phyloP scores from a whole-genome alignment of 1,140 invertebrate species.

The Conopomorpha cramerella region DNA sequence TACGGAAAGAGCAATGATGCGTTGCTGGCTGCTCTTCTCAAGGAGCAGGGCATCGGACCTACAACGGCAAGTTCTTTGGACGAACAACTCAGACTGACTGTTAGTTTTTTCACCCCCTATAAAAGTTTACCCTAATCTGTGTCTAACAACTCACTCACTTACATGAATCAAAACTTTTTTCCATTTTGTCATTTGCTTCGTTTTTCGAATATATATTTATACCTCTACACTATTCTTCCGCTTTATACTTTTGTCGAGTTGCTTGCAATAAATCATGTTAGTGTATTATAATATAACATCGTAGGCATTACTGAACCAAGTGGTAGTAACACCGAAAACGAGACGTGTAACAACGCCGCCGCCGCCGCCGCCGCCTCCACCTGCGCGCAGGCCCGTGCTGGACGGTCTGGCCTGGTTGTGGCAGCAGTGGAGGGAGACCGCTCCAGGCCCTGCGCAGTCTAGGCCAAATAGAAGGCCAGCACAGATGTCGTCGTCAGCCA shows the following conservation, averaged over 20 bases:
- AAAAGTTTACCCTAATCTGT: too few species aligned
- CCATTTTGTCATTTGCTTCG: too few species aligned
- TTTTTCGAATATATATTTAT: too few species aligned
- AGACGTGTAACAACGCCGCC: slow-evolving; percentile 36
- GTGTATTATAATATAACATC: too few species aligned
- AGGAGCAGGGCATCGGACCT: slow-evolving; percentile 70
- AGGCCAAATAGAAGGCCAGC: slow-evolving; percentile 21
- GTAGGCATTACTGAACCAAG: slow-evolving; percentile 61
- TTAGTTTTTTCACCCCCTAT: slow-evolving; percentile 60
- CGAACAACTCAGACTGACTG: slow-evolving; percentile 64
- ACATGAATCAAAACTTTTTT: too few species aligned
- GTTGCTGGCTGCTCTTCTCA: slow-evolving; percentile 67
- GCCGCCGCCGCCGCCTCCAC: slow-evolving; percentile 25
- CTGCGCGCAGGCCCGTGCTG: slow-evolving; percentile 45
- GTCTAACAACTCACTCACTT: too few species aligned
- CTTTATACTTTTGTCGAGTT: too few species aligned
- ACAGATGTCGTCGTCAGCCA: slow-evolving; percentile 18
- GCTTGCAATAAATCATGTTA: too few species aligned
- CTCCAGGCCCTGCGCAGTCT: slow-evolving; percentile 19
- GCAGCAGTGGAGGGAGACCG: slow-evolving; percentile 58
- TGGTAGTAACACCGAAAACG: slow-evolving; percentile 55
- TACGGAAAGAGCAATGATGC: slow-evolving; percentile 67
- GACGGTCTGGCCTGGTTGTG: slow-evolving; percentile 57
- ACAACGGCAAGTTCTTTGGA: slow-evolving; percentile 63
- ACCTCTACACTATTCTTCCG: too few species aligned